These are phyloP conservation scores for Trochalopteron elliotii DNA, from an alignment of 2,113 vertebrate species.

Conservation along the genomic window DNA sequence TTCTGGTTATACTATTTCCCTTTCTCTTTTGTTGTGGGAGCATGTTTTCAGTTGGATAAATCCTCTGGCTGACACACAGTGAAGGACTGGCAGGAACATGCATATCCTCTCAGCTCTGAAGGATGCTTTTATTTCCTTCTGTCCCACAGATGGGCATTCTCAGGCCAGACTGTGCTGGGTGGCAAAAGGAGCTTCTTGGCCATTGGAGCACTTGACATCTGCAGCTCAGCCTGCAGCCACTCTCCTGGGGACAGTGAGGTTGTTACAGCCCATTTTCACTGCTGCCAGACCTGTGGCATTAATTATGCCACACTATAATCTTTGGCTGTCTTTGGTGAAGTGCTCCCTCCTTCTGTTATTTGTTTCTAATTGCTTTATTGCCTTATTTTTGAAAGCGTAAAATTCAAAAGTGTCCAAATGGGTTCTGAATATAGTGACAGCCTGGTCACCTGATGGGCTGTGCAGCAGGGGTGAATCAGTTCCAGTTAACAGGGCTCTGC, in stretches of 20 bases:
- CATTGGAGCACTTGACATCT: background rate
- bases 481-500: background rate
- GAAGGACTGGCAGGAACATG: background rate
- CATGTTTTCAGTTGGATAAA: background rate
- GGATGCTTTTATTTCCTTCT: background rate
- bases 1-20: background rate
- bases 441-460: background rate
- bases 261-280: background rate
- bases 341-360: background rate
- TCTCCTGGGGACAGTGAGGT: rapidly evolving
- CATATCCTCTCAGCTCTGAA: background rate
- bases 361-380: constrained; percentile 11
- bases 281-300: background rate
- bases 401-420: background rate
- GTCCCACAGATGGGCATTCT: background rate
- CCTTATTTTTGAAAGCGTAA: background rate
- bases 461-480: background rate
- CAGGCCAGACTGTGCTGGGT: background rate
- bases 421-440: background rate
- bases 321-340: background rate
- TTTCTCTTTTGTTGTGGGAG: background rate
- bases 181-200: background rate
- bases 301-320: background rate
- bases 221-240: background rate
- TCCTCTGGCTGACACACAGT: background rate